Evolutionary conservation across 2,797 vertebrate species (phyloP).

Genomic region (Buphagus erythrorhynchus): DNA sequence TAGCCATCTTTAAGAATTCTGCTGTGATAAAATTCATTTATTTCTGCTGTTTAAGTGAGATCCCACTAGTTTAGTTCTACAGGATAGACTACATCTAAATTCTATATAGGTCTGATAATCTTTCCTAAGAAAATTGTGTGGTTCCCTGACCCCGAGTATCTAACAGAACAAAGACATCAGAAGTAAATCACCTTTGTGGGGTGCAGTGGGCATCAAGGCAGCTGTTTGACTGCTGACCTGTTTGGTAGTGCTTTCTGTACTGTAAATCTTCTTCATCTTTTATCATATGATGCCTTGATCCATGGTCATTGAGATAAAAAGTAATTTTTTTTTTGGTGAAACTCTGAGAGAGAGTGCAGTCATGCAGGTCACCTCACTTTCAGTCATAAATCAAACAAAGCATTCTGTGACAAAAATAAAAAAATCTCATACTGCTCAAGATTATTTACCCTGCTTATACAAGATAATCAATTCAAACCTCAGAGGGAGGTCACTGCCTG

Average conservation of each 20-base stretch:
- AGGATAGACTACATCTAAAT: neutral
- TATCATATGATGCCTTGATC: neutral
- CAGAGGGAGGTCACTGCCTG: conserved; percentile 3
- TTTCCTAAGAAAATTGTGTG: neutral
- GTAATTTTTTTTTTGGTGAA: neutral
- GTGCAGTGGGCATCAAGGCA: neutral
- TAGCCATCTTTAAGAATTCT: neutral
- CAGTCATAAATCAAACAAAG: conserved; percentile 26
- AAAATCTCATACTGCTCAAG: neutral
- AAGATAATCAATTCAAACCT: conserved; percentile 27
- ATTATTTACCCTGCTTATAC: conserved; percentile 24
- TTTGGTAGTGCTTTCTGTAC: neutral
- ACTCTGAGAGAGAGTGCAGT: neutral
- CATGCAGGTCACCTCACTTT: neutral
- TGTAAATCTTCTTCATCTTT: neutral
- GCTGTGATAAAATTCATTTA: neutral
- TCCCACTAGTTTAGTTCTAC: neutral
- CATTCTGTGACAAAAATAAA: neutral
- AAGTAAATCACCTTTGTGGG: neutral
- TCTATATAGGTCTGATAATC: neutral
- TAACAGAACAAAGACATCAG: neutral
- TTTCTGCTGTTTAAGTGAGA: neutral
- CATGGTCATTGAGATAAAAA: neutral
- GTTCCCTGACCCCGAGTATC: neutral
- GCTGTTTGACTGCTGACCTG: neutral